Evolutionary conservation across 2,797 vertebrate species (phyloP), one percentile per base, ranked within the genome.

Genomic region (Trichosurus vulpecula): DNA sequence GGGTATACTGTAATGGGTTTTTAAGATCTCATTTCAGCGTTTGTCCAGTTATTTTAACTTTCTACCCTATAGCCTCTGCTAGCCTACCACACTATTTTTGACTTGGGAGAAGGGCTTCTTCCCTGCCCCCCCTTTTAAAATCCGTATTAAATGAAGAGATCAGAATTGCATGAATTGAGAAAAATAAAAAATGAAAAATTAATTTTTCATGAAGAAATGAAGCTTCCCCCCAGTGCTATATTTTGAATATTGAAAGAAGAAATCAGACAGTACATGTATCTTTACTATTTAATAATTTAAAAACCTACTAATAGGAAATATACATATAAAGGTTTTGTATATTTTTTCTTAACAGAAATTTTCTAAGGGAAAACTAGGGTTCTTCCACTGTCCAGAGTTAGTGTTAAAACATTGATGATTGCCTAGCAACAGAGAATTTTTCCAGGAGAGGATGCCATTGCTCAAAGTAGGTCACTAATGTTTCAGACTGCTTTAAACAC

Each of bases 261-360:
- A 90, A 93, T 96, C 55, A 96, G 66, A 95, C 25, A 92, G 66
- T 93, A 94, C 31, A 41, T 96, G 3, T 94, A 90, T 96, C 92
- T 93, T 96, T 93, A 57, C 66, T 96, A 14, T 92, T 97, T 94
- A 97, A 94, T 96, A 95, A 95, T 97, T 97, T 93, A 96, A 90
- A 96, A 92, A 90, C 89, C 25, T n/a, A 93, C 27, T 95, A 95
- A 90, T 58, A 94, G 90, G 94, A 27, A 93, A 54, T 94, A 74
- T 91, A 87, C 41, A 66, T 92, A 93, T 92, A 91, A 92, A 92
- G 35, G 29, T 35, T 92, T 89, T 92, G 22, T 96, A 30, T 96
- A 92, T 96, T 96, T 97, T 52, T 95, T 94, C 95, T 93, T 92
- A 91, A 95, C 58, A 92, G 92, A 55, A 91, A 91, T 11, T 27